Evolutionary conservation across 2,113 vertebrate genomes (phyloP).

Genomic region (Prunella himalayana): DNA sequence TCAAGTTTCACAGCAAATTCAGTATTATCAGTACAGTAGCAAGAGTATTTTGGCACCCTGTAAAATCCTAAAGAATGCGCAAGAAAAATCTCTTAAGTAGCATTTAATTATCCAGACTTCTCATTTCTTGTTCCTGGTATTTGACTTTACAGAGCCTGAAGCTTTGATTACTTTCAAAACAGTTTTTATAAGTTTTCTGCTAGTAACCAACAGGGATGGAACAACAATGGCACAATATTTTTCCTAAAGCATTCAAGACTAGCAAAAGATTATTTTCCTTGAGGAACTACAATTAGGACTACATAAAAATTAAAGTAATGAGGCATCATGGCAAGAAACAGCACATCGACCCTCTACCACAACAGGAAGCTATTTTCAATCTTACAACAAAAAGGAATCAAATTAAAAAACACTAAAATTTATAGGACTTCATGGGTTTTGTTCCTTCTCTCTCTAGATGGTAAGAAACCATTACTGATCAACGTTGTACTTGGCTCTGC

Average conservation of each 20-base stretch:
- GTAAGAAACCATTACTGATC: background rate
- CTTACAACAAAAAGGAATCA: background rate
- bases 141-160: conserved; percentile 11
- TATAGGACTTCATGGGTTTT: background rate
- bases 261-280: background rate
- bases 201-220: background rate
- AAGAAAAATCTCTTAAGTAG: background rate
- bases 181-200: conserved; percentile 16
- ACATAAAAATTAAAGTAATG: conserved; percentile 28
- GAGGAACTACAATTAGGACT: background rate
- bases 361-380: background rate
- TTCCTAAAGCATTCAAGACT: background rate
- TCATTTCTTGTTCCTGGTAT: background rate
- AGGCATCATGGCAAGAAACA: conserved; percentile 35
- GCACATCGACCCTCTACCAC: background rate
- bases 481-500: background rate
- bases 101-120: background rate
- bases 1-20: conserved; percentile 11
- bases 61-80: background rate
- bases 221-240: background rate
- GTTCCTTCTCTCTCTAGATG: background rate
- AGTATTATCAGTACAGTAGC: conserved; percentile 2
- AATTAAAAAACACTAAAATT: background rate
- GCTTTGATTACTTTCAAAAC: background rate
- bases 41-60: background rate